phyloP scores from a whole-genome alignment of 2,888 invertebrate species.

The Tinea trinotella region DNA sequence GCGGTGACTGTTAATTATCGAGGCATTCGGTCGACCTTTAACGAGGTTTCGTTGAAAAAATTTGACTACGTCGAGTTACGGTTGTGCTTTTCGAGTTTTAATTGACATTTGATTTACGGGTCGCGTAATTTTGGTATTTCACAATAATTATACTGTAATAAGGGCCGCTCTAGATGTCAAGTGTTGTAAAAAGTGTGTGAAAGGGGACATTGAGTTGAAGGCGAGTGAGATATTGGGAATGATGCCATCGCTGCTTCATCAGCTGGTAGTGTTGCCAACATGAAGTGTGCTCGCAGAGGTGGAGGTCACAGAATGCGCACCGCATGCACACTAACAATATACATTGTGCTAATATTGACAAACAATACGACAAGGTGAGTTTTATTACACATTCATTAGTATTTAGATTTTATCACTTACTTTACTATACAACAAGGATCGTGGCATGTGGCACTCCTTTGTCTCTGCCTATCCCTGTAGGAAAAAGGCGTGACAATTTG shows the following conservation, averaged over 20 bases:
- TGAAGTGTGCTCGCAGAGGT: constrained; percentile 32
- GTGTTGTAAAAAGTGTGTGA: constrained; percentile 18
- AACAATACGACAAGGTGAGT: constrained; percentile 59
- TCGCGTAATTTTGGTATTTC: neutral
- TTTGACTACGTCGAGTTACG: constrained; percentile 20
- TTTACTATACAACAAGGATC: no score
- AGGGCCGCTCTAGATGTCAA: constrained; percentile 8
- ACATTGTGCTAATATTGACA: constrained; percentile 51
- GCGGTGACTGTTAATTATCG: constrained; percentile 22
- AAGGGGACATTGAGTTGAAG: constrained; percentile 14
- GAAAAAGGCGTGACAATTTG: no score
- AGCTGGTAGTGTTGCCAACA: constrained; percentile 59
- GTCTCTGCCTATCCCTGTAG: no score
- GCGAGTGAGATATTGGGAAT: neutral
- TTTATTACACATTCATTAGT: no score
- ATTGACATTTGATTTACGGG: constrained; percentile 25
- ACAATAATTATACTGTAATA: neutral
- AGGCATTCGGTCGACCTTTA: constrained; percentile 24
- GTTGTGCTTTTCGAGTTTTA: constrained; percentile 23
- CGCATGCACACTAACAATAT: constrained; percentile 44
- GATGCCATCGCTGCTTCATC: neutral
- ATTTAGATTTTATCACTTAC: no score
- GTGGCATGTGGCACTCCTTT: no score
- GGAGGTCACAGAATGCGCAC: constrained; percentile 47
- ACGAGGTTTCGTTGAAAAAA: constrained; percentile 24